These are phyloP conservation scores for Dipodomys stephensi DNA, from an alignment of 2,113 vertebrate species.

Conservation along the genomic window DNA sequence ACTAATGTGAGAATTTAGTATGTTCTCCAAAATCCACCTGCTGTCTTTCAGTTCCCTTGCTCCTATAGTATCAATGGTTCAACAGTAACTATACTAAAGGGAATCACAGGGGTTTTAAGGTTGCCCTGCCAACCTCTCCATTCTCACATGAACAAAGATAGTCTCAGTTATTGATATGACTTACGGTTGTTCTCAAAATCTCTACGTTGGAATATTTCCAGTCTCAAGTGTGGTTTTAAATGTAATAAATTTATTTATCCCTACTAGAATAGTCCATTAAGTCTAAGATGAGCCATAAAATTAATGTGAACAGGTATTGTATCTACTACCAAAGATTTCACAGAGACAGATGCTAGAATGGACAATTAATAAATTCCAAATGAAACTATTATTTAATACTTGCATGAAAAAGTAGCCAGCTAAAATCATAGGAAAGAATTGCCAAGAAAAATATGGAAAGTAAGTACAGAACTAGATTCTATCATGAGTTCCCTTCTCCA, in stretches of 20 bases:
- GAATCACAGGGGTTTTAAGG: background rate
- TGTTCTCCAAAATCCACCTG: background rate
- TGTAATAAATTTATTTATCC: background rate
- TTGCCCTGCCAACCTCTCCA: background rate
- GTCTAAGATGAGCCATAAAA: background rate
- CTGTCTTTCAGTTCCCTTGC: background rate
- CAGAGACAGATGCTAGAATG: background rate
- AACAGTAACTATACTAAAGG: background rate
- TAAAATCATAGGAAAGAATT: background rate
- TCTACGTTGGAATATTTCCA: background rate
- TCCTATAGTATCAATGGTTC: background rate
- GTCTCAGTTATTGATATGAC: background rate
- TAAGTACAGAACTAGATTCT: no score
- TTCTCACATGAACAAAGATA: background rate
- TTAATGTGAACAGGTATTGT: background rate
- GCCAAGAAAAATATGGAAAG: background rate
- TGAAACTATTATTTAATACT: background rate
- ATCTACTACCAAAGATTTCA: background rate
- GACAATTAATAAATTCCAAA: slow-evolving; percentile 4
- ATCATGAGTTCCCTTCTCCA: background rate
- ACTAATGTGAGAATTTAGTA: background rate
- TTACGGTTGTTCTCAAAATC: background rate
- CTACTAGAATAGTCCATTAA: background rate
- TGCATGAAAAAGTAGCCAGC: background rate
- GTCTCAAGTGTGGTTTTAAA: background rate